Percentiles rank a stretch among this genome's conserved stretches.
These are phyloP conservation scores for Lamellibrachia satsuma DNA, from an alignment of 2,888 invertebrate genomes.

Conservation along the genomic window DNA sequence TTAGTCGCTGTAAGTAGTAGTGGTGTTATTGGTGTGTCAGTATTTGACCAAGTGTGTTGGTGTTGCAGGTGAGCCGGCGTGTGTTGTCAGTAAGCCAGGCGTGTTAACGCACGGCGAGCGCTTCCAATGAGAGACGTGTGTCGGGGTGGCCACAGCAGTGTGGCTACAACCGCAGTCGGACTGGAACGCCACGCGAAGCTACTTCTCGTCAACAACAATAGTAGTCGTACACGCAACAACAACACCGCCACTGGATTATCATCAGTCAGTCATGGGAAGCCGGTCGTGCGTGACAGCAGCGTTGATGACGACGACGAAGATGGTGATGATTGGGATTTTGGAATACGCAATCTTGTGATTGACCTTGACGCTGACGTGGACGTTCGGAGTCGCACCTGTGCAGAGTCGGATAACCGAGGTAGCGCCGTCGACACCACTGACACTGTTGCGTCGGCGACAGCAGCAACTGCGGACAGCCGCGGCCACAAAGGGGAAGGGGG, in stretches of 20 bases:
- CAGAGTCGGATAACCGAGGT: slow-evolving; percentile 13
- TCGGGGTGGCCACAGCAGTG: neutral
- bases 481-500: neutral
- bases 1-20: too few species aligned
- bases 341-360: slow-evolving; percentile 40
- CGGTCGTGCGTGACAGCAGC: neutral
- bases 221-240: neutral
- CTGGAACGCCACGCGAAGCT: slow-evolving; percentile 12
- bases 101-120: neutral
- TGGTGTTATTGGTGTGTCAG: too few species aligned
- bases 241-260: neutral
- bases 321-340: slow-evolving; percentile 41
- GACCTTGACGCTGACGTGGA: slow-evolving; percentile 40
- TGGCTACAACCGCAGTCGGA: slow-evolving; percentile 12
- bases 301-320: slow-evolving; percentile 31
- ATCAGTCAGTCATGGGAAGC: neutral
- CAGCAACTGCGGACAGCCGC: neutral
- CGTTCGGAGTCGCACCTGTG: neutral
- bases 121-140: slow-evolving; percentile 1
- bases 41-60: neutral
- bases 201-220: neutral
- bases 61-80: neutral
- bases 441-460: neutral
- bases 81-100: neutral
- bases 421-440: neutral